A percentile compares a stretch with the other conserved stretches of the same genome.
These are phyloP conservation scores for Pristionchus exspectatus DNA, from an alignment of 2,888 invertebrate species.

Conservation along the genomic window DNA sequence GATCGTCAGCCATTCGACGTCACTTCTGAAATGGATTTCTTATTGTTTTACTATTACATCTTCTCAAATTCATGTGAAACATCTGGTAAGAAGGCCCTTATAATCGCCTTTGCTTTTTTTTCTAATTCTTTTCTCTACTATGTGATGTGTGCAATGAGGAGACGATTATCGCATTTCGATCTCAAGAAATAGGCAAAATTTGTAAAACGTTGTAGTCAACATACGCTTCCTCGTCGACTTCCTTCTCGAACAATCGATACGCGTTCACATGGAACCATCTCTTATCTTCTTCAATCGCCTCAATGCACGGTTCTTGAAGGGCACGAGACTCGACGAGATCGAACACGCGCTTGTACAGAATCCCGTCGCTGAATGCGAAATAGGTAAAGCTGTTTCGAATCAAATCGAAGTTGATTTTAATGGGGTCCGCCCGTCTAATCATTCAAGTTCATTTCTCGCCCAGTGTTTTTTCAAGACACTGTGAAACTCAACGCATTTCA, in stretches of 20 bases:
- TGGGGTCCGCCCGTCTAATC: background rate
- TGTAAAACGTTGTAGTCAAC: background rate
- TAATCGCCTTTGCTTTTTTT: too few relatives aligned
- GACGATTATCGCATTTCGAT: too few relatives aligned
- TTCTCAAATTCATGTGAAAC: too few relatives aligned
- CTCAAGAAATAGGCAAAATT: background rate
- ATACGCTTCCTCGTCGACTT: conserved; percentile 25
- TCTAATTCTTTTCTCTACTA: background rate
- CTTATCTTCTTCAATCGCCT: background rate
- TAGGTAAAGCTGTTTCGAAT: background rate
- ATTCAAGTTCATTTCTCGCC: background rate
- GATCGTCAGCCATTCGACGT: conserved; percentile 50
- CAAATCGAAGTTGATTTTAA: background rate
- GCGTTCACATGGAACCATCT: conserved; percentile 23
- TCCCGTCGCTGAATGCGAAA: background rate
- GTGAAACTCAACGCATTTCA: background rate
- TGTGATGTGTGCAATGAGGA: too few relatives aligned
- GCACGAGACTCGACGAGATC: conserved; percentile 15
- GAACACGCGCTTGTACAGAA: conserved; percentile 13
- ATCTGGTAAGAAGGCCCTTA: too few relatives aligned
- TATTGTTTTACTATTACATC: too few relatives aligned
- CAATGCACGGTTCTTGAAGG: conserved; percentile 16
- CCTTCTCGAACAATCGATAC: conserved; percentile 19
- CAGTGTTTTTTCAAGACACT: background rate
- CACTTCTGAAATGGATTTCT: conserved; percentile 2